Base-by-base conservation (phyloP, 2,113 vertebrate species). In the Phylloscopus trochilus region DNA sequence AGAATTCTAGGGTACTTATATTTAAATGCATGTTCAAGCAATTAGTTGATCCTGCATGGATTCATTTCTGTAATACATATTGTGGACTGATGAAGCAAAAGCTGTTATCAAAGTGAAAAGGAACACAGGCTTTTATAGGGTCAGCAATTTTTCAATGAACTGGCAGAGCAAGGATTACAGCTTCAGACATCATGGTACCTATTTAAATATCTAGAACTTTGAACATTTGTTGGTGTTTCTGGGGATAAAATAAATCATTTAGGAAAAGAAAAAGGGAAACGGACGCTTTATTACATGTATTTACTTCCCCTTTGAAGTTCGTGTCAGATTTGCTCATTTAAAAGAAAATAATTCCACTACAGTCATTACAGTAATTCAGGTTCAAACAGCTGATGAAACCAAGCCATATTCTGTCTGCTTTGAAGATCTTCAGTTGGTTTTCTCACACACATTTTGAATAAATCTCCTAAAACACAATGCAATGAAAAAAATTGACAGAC, bases 281-380 rank as follows among this genome's bases (percentile, higher is more conserved):
- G n/a, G 16, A 75, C 4, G 64, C 93, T 82, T 97, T 95, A 95
- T 96, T 96, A 96, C 83, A 93, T 93, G 87, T 95, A 95, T 96
- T 97, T 97, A 95, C 90, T 96, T 96, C 56, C 56, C 88, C 91
- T 96, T 95, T 95, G 89, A 97, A 97, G 90, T 94, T 79, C 24
- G 0, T 90, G 84, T 96, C 97, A 96, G 88, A 96, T 96, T 93
- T 96, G 51, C 69, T 93, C 95, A 93, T 96, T 95, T 95, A 82
- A 97, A 95, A 91, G 84, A 94, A 96, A 97, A 96, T 97, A 97
- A 97, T 96, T 95, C 96, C 92, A 94, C 93, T 96, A 91, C 83
- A 96, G 87, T 96, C 96, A 93, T 96, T 96, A 96, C 92, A 92
- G 89, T 96, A 96, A 97, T 96, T 96, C 93, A 90, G 84, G 95